phyloP scores from a whole-genome alignment of 2,888 invertebrate species.

The Cryptosula pallasiana region DNA sequence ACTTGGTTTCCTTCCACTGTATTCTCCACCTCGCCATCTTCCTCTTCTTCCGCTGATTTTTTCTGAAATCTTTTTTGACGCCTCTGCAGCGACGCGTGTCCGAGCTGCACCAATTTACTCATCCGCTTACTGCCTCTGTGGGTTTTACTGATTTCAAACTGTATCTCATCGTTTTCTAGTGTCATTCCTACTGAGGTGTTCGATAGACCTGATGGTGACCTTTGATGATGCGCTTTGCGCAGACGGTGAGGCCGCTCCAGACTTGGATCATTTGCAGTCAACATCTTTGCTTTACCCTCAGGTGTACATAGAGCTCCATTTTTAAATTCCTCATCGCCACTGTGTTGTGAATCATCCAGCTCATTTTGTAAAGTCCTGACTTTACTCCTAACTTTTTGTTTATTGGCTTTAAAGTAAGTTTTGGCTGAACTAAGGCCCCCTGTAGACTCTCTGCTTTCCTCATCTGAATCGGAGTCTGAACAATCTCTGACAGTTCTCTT shows the following conservation, averaged over 20 bases:
- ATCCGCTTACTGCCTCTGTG: slow-evolving; percentile 2
- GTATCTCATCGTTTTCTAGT: slow-evolving; percentile 15
- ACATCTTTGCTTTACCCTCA: neutral
- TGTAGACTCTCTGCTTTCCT: neutral
- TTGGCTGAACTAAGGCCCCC: neutral
- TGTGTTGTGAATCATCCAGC: neutral
- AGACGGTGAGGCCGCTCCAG: neutral
- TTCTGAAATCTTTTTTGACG: neutral
- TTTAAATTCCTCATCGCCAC: neutral
- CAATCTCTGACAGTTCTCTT: slow-evolving; percentile 14
- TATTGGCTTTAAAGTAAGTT: neutral
- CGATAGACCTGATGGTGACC: slow-evolving; percentile 12
- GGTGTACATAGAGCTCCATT: neutral
- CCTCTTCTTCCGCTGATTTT: neutral
- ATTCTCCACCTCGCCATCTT: neutral
- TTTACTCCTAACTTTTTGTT: neutral
- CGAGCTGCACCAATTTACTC: neutral
- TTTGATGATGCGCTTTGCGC: neutral
- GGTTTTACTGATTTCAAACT: slow-evolving; percentile 15
- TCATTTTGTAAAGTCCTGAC: neutral
- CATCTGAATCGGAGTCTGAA: slow-evolving; percentile 16
- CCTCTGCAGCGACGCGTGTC: neutral
- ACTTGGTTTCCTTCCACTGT: neutral
- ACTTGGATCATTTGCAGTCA: neutral
- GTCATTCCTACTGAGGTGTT: slow-evolving; percentile 15